Evolutionary conservation across 2,113 vertebrate genomes (phyloP), one percentile per base, ranked within the genome.

Genomic region (Nothocercus julius): DNA sequence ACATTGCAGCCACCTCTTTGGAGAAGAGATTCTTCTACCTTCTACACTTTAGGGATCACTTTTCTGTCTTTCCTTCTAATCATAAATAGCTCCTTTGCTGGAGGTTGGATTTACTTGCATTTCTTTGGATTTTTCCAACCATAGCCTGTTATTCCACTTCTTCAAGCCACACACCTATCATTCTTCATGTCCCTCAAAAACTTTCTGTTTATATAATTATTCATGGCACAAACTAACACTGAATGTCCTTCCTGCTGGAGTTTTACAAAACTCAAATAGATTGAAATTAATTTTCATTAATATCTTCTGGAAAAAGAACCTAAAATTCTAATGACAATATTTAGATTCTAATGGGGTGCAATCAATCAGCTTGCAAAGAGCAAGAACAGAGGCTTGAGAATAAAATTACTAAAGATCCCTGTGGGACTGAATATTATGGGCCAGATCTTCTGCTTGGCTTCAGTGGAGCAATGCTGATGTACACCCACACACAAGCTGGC

Each of bases 251-350:
- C 9, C 27, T 62, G 51, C 20, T 63, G 15, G 8, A 62, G 34
- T 19, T 73, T 82, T 45, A 32, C 77, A 42, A 85, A 49, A 49
- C 21, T 49, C 22, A 21, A 18, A 12, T 34, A 86, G 15, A 72
- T 84, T 87, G 67, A 91, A 95, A 96, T 90, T 74, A 95, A 82
- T 92, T 94, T 89, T 89, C n/a, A n/a, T 63, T 13, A 93, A 61
- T 81, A 53, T 78, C 53, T 58, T 53, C 75, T 62, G 36, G 54
- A 91, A 81, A 79, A 88, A 85, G 67, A 59, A 53, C 34, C 75
- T 13, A 58, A 63, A 61, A 61, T 74, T 72, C 42, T 79, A 93
- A 85, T 9, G 0, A 49, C 36, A 87, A 76, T 79, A 85, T 79
- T 78, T 80, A 86, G 53, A 75, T 9, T 21, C 74, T 61, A 67